Percentiles rank a stretch among this genome's conserved stretches.
These are phyloP conservation scores for Ammospiza nelsoni DNA, from an alignment of 2,113 vertebrate species.

Conservation along the genomic window DNA sequence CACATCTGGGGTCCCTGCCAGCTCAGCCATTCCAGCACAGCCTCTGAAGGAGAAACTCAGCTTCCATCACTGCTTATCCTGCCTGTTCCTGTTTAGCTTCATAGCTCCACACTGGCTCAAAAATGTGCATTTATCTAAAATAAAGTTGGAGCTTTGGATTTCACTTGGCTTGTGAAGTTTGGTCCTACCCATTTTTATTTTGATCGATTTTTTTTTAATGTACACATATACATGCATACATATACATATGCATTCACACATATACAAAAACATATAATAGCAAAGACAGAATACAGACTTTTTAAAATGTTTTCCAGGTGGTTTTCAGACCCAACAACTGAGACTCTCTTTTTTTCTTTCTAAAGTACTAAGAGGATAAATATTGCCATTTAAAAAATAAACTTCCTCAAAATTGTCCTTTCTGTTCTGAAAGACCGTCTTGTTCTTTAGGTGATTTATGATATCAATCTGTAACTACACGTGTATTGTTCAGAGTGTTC, in stretches of 20 bases:
- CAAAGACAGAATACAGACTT: background rate
- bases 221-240: background rate
- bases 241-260: background rate
- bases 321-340: background rate
- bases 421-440: conserved; percentile 54
- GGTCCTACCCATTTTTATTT: background rate
- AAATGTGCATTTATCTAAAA: background rate
- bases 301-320: background rate
- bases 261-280: background rate
- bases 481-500: conserved; percentile 54
- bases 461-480: conserved; percentile 12
- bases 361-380: conserved; percentile 23
- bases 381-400: conserved; percentile 47
- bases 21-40: background rate
- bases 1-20: background rate
- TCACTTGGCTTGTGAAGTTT: background rate
- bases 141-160: background rate
- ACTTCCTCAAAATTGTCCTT: conserved; percentile 62
- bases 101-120: background rate
- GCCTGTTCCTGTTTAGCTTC: background rate
- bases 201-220: background rate
- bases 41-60: background rate
- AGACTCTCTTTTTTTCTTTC: background rate
- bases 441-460: conserved; percentile 64
- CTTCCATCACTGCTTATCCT: background rate